Evolutionary conservation across 2,888 invertebrate species (phyloP).

Genomic region (Reticulitermes lucifugus): DNA sequence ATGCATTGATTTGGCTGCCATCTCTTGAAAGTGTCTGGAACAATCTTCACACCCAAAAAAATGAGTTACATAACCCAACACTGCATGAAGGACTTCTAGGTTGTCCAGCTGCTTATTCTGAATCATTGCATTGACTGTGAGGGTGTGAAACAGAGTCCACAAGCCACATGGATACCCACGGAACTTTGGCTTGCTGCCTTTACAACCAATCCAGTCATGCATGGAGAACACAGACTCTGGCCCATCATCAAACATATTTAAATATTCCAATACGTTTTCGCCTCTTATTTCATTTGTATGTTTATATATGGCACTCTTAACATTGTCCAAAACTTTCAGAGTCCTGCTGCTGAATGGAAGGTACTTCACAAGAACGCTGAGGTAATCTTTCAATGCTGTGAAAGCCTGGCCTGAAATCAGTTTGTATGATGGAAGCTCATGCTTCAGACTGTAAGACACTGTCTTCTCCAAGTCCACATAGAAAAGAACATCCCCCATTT

Average conservation of each 20-base stretch:
- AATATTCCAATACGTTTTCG: conserved; percentile 69
- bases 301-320: conserved; percentile 68
- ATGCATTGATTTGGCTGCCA: conserved; percentile 80
- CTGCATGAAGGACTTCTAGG: conserved; percentile 79
- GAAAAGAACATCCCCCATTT: conserved; percentile 74
- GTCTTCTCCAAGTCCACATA: conserved; percentile 91
- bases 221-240: conserved; percentile 64
- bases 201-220: conserved; percentile 81
- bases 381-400: conserved; percentile 78
- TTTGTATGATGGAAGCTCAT: conserved; percentile 82
- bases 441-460: conserved; percentile 82
- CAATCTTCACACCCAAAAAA: conserved; percentile 97
- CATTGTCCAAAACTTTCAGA: conserved; percentile 71
- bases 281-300: conserved; percentile 69
- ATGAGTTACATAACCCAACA: conserved; percentile 88
- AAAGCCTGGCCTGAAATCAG: conserved; percentile 78
- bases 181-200: conserved; percentile 78
- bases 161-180: conserved; percentile 95
- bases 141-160: conserved; percentile 94
- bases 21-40: conserved; percentile 87
- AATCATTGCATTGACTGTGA: conserved; percentile 81
- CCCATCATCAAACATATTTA: conserved; percentile 67
- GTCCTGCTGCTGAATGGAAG: conserved; percentile 83
- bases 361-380: conserved; percentile 77
- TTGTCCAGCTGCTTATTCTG: conserved; percentile 57